Evolutionary conservation across 2,113 vertebrate species (phyloP).

Genomic region (Sturnira hondurensis): DNA sequence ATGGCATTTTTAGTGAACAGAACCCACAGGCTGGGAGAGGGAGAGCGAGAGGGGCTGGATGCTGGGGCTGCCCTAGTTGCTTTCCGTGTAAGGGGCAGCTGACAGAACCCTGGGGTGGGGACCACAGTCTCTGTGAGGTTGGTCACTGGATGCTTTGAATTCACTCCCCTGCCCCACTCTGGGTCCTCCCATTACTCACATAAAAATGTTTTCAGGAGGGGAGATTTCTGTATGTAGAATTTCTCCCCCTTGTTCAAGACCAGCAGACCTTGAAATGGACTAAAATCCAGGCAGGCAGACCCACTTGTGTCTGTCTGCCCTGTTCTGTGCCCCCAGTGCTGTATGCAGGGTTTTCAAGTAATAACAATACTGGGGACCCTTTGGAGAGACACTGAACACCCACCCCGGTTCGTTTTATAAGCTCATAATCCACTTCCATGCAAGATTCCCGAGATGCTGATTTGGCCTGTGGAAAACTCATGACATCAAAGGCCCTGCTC

Average conservation of each 20-base stretch:
- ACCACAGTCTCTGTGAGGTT: neutral
- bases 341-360: neutral
- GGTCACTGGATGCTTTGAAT: neutral
- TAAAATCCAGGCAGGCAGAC: neutral
- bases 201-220: neutral
- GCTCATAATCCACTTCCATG: neutral
- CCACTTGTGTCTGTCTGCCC: neutral
- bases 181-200: neutral
- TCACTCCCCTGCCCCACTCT: neutral
- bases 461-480: neutral
- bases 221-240: neutral
- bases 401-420: neutral
- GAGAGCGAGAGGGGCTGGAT: too few species aligned
- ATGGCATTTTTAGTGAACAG: constrained; percentile 28
- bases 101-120: neutral
- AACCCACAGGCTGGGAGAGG: neutral
- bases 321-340: neutral
- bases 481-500: neutral
- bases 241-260: neutral
- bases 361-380: neutral
- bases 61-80: neutral
- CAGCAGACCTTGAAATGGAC: neutral
- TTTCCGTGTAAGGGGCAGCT: neutral
- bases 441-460: fast-evolving
- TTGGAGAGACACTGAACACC: neutral